These are phyloP conservation scores for Lucinisca nassula DNA, from an alignment of 2,888 invertebrate genomes.

Conservation along the genomic window DNA sequence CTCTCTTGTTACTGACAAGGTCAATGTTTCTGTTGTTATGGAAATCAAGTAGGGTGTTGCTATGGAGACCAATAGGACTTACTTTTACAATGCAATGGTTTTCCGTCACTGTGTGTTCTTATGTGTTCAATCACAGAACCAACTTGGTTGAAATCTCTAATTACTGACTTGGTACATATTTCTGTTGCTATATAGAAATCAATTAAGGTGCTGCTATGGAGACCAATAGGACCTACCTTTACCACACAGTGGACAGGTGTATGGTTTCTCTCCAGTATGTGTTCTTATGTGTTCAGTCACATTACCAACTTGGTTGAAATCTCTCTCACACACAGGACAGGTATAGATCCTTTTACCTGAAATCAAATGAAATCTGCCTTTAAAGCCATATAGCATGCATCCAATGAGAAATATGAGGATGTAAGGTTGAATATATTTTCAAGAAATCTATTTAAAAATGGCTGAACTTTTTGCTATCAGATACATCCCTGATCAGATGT, in stretches of 20 bases:
- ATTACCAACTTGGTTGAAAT: constrained; percentile 9
- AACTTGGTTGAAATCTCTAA: not conserved
- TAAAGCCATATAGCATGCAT: too few species aligned
- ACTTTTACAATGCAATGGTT: not conserved
- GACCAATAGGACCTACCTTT: not conserved
- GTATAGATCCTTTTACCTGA: constrained; percentile 1
- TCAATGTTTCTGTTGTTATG: too few species aligned
- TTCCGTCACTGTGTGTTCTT: not conserved
- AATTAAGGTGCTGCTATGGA: too few species aligned
- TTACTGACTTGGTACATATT: too few species aligned
- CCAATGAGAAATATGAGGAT: too few species aligned
- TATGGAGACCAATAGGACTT: too few species aligned
- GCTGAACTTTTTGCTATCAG: too few species aligned
- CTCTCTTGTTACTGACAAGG: not conserved
- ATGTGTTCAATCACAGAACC: not conserved
- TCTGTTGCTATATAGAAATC: too few species aligned
- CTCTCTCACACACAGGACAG: not conserved
- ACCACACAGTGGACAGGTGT: not conserved
- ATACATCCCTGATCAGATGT: too few species aligned
- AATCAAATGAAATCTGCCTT: not conserved
- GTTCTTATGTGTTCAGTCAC: not conserved
- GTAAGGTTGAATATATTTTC: too few species aligned
- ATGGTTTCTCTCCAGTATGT: not conserved
- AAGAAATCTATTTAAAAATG: too few species aligned
- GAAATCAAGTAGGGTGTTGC: too few species aligned